Conservation (phyloP, 2,113 vertebrate species). For the Salvator merianae region DNA sequence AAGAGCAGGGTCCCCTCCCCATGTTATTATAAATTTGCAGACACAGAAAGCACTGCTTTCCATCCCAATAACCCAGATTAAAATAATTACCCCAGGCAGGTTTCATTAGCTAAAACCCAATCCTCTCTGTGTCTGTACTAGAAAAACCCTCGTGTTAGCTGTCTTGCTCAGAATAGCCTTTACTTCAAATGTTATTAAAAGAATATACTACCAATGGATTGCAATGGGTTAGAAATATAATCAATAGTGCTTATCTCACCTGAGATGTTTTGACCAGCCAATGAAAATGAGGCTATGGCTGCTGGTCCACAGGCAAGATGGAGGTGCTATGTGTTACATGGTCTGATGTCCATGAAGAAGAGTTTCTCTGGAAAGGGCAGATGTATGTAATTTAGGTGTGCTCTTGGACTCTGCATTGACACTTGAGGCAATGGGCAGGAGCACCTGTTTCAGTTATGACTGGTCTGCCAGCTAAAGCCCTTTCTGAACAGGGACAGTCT, state of each 20-base stretch:
- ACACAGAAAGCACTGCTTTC: constrained; percentile 37
- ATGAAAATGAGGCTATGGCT: neutral
- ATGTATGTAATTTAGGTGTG: neutral
- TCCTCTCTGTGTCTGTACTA: neutral
- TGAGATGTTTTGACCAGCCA: neutral
- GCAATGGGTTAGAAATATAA: neutral
- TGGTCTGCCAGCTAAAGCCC: too few relatives aligned
- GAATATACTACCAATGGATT: neutral
- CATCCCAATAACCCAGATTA: constrained; percentile 42
- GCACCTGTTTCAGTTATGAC: too few relatives aligned
- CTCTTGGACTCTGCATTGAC: neutral
- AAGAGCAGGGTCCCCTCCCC: constrained; percentile 9
- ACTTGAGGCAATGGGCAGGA: too few relatives aligned
- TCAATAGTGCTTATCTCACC: neutral
- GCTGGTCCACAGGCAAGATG: too few relatives aligned
- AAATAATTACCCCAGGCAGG: constrained; percentile 41
- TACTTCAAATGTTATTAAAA: neutral
- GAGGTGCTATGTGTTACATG: neutral
- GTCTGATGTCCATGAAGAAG: too few relatives aligned
- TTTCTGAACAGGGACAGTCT: too few relatives aligned
- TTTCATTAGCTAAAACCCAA: constrained; percentile 30
- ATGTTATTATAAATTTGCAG: constrained; percentile 23
- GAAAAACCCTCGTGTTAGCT: neutral
- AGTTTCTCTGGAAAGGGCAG: too few relatives aligned
- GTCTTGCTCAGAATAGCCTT: neutral